Evolutionary conservation across 2,888 invertebrate genomes (phyloP), one percentile per base, ranked within the genome.

Genomic region (Nephrocerus scutellatus): DNA sequence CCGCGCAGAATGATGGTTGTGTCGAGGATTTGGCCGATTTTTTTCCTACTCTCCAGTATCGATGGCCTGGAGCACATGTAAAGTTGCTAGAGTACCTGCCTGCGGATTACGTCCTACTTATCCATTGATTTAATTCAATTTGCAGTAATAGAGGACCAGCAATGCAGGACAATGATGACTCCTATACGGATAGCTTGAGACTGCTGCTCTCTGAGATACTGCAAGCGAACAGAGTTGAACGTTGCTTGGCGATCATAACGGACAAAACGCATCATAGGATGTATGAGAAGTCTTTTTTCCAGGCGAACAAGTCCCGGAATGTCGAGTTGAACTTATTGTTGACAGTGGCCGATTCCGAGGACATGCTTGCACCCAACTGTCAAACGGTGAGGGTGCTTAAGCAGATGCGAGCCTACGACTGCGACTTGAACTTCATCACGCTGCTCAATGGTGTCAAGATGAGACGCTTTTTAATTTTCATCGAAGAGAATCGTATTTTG

Each of bases 401-500:
- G 19, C 71, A 73, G 50, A 74, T 77, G 5, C 76, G 76, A 53
- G 71, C 70, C 43, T 74, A 76, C 35, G 79, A 81, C 15, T 88
- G 88, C 57, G 77, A 80, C 52, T 68, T 78, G 5, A 83, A 85
- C 54, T 63, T 85, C 20, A 76, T 87, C 43, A 70, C 86, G 8
- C 63, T 86, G 15, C 70, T 83, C 0, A 86, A 86, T 63, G 86
- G 80, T 1, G 57, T 77, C 33, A 82, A 87, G 70, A 71, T 76
- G 2, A 67, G 76, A 0, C 68, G 80, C 42, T 71, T 88, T 19
- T 60, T 88, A n/a, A 68, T 70, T 52, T 87, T 80, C 62, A 75
- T 80, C 1, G 84, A 87, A 59, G 75, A 77, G 77, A 80, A 61
- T 58, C 74, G 84, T 6, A 68, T 83, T 14, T 59, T 88, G 28